Evolutionary conservation across 2,888 invertebrate genomes (phyloP), one percentile per base, ranked within the genome.

Genomic region (Tetanocera ferruginea): DNA sequence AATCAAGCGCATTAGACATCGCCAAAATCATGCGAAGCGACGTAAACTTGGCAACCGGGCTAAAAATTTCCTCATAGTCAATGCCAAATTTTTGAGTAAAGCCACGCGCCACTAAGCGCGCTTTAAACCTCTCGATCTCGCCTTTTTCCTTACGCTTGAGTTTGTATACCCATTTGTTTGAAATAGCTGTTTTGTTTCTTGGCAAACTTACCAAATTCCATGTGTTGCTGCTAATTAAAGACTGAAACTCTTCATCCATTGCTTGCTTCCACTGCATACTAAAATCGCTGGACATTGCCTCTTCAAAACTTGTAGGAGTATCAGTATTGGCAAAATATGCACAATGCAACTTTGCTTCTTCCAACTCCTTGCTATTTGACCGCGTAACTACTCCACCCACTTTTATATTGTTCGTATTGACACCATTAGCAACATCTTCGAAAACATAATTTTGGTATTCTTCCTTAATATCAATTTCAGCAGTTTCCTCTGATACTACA

Each of bases 51-150:
- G 76, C 74, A 6, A 80, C 80, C 9, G 76, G 76, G 75, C 80
- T 79, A 49, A 81, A 81, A 4, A 78, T 80, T 79, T 81, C 80
- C 0, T 57, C 23, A 69, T 80, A 81, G n/a, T 81, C 78, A 0
- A 80, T 19, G 5, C 80, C 81, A 57, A 78, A 76, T 66, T 76
- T 70, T 64, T 80, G 78, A 14, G 78, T 78, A 60, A 80, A 80
- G 25, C 79, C 76, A 60, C 80, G 17, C 9, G 74, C 80, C 19
- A 80, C 78, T 19, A 78, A 51, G 43, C 80, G 69, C 25, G 76
- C 81, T 25, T 80, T 80, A 57, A 64, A 78, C 2, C 76, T 23
- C 55, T 76, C 66, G 25, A 14, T 19, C 9, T 5, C 5, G 8
- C n/a, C 37, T 28, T 43, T 9, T 17, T 14, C n/a, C n/a, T 17